These are phyloP conservation scores for Pogonophryne albipinna DNA, from an alignment of 2,797 vertebrate species.

Conservation along the genomic window DNA sequence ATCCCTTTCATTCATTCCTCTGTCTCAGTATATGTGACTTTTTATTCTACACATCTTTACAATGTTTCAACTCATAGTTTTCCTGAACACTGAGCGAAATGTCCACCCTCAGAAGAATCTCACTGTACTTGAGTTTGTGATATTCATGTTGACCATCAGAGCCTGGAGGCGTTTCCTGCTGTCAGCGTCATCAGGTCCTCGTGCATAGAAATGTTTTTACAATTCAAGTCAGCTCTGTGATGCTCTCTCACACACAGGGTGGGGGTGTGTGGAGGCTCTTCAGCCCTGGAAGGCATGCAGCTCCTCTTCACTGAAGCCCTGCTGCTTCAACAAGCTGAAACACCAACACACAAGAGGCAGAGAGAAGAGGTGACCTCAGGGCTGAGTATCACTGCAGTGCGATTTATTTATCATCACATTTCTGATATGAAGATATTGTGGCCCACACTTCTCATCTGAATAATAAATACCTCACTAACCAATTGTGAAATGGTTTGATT, in stretches of 20 bases:
- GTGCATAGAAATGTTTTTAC: constrained; percentile 64
- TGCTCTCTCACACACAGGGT: background rate
- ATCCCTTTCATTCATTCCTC: background rate
- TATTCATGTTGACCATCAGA: background rate
- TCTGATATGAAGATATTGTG: background rate
- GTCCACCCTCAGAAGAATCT: background rate
- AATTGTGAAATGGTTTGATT: background rate
- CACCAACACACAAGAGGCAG: background rate
- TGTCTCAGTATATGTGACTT: background rate
- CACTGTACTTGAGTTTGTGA: background rate
- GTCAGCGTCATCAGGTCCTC: background rate
- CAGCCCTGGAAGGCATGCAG: constrained; percentile 90
- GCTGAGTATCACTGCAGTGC: background rate
- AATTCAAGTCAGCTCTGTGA: background rate
- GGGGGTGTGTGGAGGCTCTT: constrained; percentile 37
- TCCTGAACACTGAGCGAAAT: background rate
- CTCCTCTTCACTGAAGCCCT: constrained; percentile 89
- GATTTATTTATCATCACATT: too few relatives aligned
- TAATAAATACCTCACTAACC: too few relatives aligned
- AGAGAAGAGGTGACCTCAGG: too few relatives aligned
- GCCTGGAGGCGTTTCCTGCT: background rate
- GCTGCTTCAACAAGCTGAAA: constrained; percentile 88
- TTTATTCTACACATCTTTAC: background rate
- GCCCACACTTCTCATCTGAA: too few relatives aligned
- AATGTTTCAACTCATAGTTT: background rate